phyloP scores from a whole-genome alignment of 2,797 vertebrate genomes.

The Propithecus perrieri region DNA sequence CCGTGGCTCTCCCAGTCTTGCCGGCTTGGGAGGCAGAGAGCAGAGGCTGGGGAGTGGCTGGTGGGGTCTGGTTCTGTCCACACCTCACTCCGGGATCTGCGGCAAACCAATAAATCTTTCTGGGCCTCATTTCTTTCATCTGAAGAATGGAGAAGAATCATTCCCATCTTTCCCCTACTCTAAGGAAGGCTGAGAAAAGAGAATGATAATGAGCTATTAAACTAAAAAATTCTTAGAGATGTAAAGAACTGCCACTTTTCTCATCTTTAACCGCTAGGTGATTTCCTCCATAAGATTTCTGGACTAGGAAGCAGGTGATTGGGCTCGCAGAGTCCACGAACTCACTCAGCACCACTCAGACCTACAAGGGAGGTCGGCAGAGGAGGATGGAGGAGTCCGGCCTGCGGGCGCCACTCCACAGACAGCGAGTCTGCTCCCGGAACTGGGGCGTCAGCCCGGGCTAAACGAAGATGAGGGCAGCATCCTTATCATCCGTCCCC shows the following conservation, averaged over 20 bases:
- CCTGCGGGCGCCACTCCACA: not conserved
- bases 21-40: not conserved
- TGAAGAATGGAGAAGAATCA: not conserved
- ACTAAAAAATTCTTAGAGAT: not conserved
- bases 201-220: not conserved
- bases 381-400: not conserved
- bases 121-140: not conserved
- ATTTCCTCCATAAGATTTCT: not conserved
- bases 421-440: not conserved
- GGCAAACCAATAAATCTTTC: not conserved
- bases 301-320: not conserved
- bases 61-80: not conserved
- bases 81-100: not conserved
- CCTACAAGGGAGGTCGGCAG: fast-evolving
- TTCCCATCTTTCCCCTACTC: not conserved
- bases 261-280: not conserved
- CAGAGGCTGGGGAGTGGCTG: not conserved
- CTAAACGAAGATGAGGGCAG: not conserved
- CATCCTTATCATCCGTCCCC: not conserved
- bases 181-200: not conserved
- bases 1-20: fast-evolving
- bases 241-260: not conserved
- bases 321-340: not conserved
- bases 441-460: slow-evolving; percentile 27
- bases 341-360: not conserved